phyloP scores from a whole-genome alignment of 2,797 vertebrate genomes.

The Bradypodion ventrale region DNA sequence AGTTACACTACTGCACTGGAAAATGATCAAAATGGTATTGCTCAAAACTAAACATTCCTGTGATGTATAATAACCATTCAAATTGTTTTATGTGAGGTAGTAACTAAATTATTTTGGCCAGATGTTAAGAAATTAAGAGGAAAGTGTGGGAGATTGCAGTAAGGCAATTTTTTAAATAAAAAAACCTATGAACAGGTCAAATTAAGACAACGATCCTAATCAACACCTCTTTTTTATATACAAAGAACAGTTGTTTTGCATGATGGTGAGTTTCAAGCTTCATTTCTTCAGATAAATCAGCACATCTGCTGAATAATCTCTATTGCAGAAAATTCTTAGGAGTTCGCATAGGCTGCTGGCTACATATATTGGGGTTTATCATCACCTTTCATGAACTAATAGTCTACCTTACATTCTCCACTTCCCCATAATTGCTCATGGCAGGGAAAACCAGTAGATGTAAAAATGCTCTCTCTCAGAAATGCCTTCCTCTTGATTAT shows the following conservation, averaged over 20 bases:
- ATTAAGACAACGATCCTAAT: slow-evolving; percentile 7
- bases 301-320: background rate
- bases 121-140: slow-evolving; percentile 75
- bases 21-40: slow-evolving; percentile 73
- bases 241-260: background rate
- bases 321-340: background rate
- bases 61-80: slow-evolving; percentile 74
- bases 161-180: slow-evolving; percentile 62
- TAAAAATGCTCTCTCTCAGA: background rate
- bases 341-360: background rate
- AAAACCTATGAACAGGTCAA: background rate
- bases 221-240: background rate
- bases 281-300: background rate
- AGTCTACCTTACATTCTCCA: background rate
- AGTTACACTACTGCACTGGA: slow-evolving; percentile 72
- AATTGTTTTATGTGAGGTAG: slow-evolving; percentile 83
- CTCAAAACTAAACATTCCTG: slow-evolving; percentile 72
- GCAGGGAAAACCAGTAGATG: background rate
- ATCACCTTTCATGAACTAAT: background rate
- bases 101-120: slow-evolving; percentile 85
- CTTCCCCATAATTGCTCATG: background rate
- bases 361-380: background rate
- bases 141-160: slow-evolving; percentile 68
- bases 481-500: background rate
- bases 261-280: slow-evolving; percentile 9